Percentiles rank a stretch among this genome's conserved stretches.
These are phyloP conservation scores for Sitodiplosis mosellana DNA, from an alignment of 1,140 invertebrate genomes.

Conservation along the genomic window DNA sequence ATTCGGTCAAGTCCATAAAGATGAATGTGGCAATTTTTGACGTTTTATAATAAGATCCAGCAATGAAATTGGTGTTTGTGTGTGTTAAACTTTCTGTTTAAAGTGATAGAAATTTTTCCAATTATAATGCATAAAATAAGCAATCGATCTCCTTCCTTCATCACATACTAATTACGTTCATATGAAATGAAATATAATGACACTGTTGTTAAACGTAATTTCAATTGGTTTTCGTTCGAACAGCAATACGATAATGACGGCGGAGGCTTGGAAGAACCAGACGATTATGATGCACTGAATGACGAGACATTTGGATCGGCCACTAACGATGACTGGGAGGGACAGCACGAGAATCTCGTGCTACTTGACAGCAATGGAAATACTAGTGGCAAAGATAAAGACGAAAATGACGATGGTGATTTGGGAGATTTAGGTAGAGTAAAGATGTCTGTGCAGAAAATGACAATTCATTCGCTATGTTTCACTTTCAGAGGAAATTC, in stretches of 20 bases:
- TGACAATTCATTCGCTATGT: background rate
- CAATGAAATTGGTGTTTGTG: background rate
- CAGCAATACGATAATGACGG: slow-evolving; percentile 31
- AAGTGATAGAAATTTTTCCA: too few relatives aligned
- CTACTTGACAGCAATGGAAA: slow-evolving; percentile 5
- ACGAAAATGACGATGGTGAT: slow-evolving; percentile 7
- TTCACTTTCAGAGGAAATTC: background rate
- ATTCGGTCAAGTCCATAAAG: too few relatives aligned
- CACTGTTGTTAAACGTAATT: too few relatives aligned
- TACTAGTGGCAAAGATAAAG: background rate
- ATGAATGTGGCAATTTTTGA: too few relatives aligned
- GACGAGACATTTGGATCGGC: slow-evolving; percentile 76
- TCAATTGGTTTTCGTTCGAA: background rate
- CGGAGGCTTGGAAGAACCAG: slow-evolving; percentile 45
- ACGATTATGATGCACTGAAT: slow-evolving; percentile 76
- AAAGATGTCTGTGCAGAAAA: too few relatives aligned
- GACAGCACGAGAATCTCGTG: slow-evolving; percentile 23
- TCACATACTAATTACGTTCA: too few relatives aligned
- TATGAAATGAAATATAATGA: too few relatives aligned
- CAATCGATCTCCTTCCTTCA: too few relatives aligned
- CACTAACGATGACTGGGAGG: slow-evolving; percentile 49
- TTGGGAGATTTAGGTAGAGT: slow-evolving; percentile 6
- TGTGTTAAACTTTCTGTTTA: background rate
- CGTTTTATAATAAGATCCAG: background rate
- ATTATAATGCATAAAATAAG: too few relatives aligned